Evolutionary conservation across 2,113 vertebrate genomes (phyloP), one percentile per base, ranked within the genome.

Genomic region (Procavia capensis): DNA sequence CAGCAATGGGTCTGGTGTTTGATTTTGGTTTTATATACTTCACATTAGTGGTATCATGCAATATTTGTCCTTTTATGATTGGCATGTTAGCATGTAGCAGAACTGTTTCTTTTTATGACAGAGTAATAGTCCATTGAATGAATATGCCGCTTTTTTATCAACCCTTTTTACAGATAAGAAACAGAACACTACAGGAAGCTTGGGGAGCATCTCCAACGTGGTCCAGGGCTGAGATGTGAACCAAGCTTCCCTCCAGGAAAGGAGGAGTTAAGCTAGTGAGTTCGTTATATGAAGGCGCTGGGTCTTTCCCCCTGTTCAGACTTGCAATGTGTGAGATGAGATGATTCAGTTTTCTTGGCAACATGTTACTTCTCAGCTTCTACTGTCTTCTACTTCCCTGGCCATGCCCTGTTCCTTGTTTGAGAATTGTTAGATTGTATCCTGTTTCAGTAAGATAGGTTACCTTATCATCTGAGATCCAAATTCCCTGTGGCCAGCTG

Each of bases 401-500:
- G 78, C 31, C 89, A 29, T 25, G 84, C 63, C 75, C 93, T 61
- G 22, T 4, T 64, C 36, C 91, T 81, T 74, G 70, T 76, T 70
- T 19, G 75, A 78, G 76, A 57, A 50, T 27, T 90, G 81, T 79
- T 75, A 82, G 76, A 54, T 29, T 83, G 39, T 59, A 45, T 89
- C 82, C 88, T 85, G n/a, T 75, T 82, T 91, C 80, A 85, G 24
- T 93, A 70, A 83, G 76, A 63, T 82, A 93, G 90, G 39, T 88
- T 64, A 36, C 29, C 11, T 87, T 59, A 54, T 88, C 90, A 64
- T 92, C 95, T 82, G 82, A 1, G 27, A 95, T 83, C 81, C 92
- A 72, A 80, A 91, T 74, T 94, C 76, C 66, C 36, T 31, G 17
- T 6, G 81, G 85, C 92, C 96, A 93, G 94, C 90, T 92, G 94